Base-by-base conservation (phyloP, 2,797 vertebrate species). In the Coendou prehensilis region DNA sequence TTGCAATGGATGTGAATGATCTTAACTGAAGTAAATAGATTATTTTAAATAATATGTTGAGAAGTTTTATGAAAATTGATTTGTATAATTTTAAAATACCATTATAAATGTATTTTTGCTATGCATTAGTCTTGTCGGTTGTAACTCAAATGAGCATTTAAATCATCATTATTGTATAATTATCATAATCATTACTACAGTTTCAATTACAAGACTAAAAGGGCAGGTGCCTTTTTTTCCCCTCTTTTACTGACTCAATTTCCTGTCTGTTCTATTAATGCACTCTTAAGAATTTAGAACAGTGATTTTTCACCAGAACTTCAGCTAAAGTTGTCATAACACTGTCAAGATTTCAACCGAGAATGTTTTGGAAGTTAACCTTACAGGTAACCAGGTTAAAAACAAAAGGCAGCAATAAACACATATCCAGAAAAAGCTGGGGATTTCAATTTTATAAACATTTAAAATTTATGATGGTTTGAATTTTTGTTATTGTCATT, bases 31-130 rank as follows among this genome's bases (percentile, higher is more conserved):
- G 6, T 18, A 93, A 76, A 13, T n/a, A 91, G 64, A 45, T 59
- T 96, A 79, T 84, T 45, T 81, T 81, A 79, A 89, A 57, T 92
- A 79, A 50, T 81, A 84, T 50, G 93, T 81, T 81, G 57, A 91
- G 14, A 89, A 56, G 30, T 84, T 59, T 90, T 87, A 67, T 73
- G 6, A 80, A 5, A 7, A 26, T 59, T 81, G 7, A 54, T 75
- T 86, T 92, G 9, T 6, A 61, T 95, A 85, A 93, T 90, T 93
- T 90, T 2, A 92, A 96, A 85, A 87, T 93, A 23, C 3, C 33
- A 87, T 90, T 93, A 73, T 92, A 75, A 73, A 80, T 78, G 9
- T 73, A 76, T n/a, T 89, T 81, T 94, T 80, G 13, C 33, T 76
- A 52, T 52, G 9, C 69, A 17, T 91, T 89, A 88, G 71, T 91